A percentile compares a stretch with the other conserved stretches of the same genome.
phyloP scores from a whole-genome alignment of 2,113 vertebrate genomes.

The Lanius ludovicianus region DNA sequence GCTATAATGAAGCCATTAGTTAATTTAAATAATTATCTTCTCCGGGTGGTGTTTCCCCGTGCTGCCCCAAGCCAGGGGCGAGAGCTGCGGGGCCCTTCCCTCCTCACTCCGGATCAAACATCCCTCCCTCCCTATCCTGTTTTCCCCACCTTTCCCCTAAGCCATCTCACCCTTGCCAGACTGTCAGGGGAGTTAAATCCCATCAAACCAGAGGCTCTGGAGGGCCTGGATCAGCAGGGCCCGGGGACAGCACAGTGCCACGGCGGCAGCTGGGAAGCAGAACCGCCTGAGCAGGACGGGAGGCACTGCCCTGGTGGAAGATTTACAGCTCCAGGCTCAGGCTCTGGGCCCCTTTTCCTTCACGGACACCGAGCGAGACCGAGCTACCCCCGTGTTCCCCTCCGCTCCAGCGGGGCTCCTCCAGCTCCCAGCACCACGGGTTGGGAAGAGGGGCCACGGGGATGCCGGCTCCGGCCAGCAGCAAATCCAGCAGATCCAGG shows the following conservation, averaged over 20 bases:
- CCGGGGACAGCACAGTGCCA: background rate
- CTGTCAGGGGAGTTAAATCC: background rate
- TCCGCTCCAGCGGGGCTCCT: background rate
- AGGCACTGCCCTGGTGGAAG: background rate
- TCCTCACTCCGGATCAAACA: background rate
- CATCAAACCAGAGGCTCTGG: background rate
- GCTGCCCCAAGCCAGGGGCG: background rate
- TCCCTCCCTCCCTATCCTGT: background rate
- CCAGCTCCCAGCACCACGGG: background rate
- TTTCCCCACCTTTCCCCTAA: background rate
- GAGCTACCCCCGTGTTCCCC: background rate
- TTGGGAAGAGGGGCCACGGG: background rate
- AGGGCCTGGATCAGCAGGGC: background rate
- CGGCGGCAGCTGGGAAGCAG: background rate
- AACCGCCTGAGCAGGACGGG: background rate
- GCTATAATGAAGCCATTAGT: background rate
- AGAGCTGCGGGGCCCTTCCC: background rate
- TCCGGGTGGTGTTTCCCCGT: background rate
- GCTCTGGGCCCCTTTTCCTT: background rate
- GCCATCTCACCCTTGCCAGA: background rate
- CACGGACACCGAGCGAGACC: background rate
- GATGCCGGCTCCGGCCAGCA: background rate
- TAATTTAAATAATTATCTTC: background rate
- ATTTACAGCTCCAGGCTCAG: background rate
- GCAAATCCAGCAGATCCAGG: background rate